These are phyloP conservation scores for Aporrectodea caliginosa DNA, from an alignment of 1,140 invertebrate species.

Conservation along the genomic window DNA sequence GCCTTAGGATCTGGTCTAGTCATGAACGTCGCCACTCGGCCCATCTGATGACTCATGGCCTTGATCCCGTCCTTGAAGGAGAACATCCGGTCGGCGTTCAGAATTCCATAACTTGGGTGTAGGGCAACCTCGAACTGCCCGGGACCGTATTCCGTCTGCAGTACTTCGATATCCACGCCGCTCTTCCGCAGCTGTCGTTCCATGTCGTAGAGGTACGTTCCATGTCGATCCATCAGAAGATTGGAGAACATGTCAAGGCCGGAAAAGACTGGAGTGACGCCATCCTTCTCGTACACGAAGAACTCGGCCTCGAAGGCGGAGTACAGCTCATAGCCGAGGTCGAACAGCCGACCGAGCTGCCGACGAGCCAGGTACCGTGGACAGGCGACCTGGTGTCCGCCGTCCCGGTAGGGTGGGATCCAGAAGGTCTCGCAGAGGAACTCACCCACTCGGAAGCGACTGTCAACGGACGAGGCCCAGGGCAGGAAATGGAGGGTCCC, in stretches of 20 bases:
- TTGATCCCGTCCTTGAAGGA: constrained; percentile 28
- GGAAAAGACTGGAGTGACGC: not conserved
- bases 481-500: constrained; percentile 1
- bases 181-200: constrained; percentile 11
- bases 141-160: constrained; percentile 12
- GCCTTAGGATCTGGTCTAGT: constrained; percentile 20
- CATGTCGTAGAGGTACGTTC: constrained; percentile 15
- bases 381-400: not conserved
- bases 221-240: not conserved
- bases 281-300: constrained; percentile 15
- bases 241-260: not conserved
- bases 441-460: not conserved
- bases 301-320: constrained; percentile 31
- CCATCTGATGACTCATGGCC: constrained; percentile 25
- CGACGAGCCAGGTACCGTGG: constrained; percentile 17
- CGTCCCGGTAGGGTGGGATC: not conserved
- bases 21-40: constrained; percentile 33
- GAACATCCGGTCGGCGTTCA: constrained; percentile 25
- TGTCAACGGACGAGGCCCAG: not conserved
- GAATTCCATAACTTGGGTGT: constrained; percentile 21
- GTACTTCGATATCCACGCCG: constrained; percentile 28
- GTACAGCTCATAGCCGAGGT: constrained; percentile 20
- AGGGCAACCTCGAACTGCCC: constrained; percentile 33
- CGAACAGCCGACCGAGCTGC: constrained; percentile 25
- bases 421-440: constrained; percentile 13